Evolutionary conservation across 2,797 vertebrate genomes (phyloP).

Genomic region (Esox masquinongy): DNA sequence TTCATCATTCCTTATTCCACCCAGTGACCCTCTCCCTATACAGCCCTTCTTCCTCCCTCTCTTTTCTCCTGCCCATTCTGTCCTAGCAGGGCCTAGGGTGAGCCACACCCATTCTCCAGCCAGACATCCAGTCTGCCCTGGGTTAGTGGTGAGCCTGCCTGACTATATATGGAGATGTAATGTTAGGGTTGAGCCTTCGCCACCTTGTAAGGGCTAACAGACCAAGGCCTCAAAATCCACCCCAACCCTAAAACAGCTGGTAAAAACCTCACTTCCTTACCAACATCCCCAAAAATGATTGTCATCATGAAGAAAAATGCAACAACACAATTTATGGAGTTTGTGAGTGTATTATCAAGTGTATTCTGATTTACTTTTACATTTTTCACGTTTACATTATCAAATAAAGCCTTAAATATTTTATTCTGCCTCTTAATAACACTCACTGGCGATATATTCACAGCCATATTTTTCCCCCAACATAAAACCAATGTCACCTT

Average conservation of each 20-base stretch:
- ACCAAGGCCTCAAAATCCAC: slow-evolving; percentile 63
- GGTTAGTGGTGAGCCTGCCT: slow-evolving; percentile 68
- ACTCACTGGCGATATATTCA: not conserved
- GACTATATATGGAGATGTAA: slow-evolving; percentile 81
- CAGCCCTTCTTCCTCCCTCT: not conserved
- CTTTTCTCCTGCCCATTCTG: slow-evolving; percentile 40
- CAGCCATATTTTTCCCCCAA: too few species aligned
- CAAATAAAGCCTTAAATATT: not conserved
- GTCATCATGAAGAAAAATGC: slow-evolving; percentile 58
- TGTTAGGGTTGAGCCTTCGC: slow-evolving; percentile 66
- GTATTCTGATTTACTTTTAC: too few species aligned
- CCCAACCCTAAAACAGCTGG: slow-evolving; percentile 66
- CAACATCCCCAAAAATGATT: slow-evolving; percentile 44
- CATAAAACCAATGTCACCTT: too few species aligned
- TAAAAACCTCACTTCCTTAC: slow-evolving; percentile 66
- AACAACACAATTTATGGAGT: not conserved
- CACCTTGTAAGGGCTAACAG: slow-evolving; percentile 65
- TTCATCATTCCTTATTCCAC: not conserved
- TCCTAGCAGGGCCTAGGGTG: slow-evolving; percentile 31
- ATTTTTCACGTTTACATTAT: not conserved
- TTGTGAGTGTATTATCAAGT: too few species aligned
- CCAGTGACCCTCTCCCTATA: not conserved
- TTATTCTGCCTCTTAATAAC: not conserved
- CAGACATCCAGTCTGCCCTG: slow-evolving; percentile 75
- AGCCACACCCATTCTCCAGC: slow-evolving; percentile 70